These are phyloP conservation scores for Druon quercuslanigerum DNA, from an alignment of 1,140 invertebrate species.

Conservation along the genomic window DNA sequence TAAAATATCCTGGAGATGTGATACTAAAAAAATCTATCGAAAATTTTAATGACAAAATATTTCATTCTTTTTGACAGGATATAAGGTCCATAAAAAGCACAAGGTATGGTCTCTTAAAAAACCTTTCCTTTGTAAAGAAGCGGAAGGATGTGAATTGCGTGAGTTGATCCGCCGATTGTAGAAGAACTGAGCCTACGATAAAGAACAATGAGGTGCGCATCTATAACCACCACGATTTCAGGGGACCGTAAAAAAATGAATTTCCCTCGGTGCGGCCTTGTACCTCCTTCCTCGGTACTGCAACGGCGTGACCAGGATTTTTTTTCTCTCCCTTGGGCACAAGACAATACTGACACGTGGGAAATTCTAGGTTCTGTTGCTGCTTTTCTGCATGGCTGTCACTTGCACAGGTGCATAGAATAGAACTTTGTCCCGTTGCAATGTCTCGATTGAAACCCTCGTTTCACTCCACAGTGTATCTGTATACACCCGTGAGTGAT, in stretches of 20 bases:
- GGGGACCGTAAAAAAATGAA: constrained; percentile 22
- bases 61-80: not conserved
- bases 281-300: not conserved
- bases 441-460: constrained; percentile 27
- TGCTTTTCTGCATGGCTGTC: constrained; percentile 23
- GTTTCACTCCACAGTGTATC: not conserved
- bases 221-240: not conserved
- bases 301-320: constrained; percentile 4
- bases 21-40: too few species aligned
- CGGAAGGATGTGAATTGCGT: constrained; percentile 1
- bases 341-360: constrained; percentile 27
- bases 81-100: not conserved
- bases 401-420: constrained; percentile 27
- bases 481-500: constrained; percentile 11
- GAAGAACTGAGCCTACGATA: constrained; percentile 2
- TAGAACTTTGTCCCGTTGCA: constrained; percentile 10
- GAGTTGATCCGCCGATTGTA: constrained; percentile 11
- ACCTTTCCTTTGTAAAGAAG: not conserved
- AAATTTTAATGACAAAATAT: not conserved
- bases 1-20: too few species aligned
- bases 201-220: constrained; percentile 23
- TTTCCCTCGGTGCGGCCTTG: constrained; percentile 28
- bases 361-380: constrained; percentile 26
- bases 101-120: not conserved
- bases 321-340: constrained; percentile 18